Percentiles rank a stretch among this genome's conserved stretches.
These are phyloP conservation scores for Enoplosus armatus DNA, from an alignment of 2,797 vertebrate genomes.

Conservation along the genomic window DNA sequence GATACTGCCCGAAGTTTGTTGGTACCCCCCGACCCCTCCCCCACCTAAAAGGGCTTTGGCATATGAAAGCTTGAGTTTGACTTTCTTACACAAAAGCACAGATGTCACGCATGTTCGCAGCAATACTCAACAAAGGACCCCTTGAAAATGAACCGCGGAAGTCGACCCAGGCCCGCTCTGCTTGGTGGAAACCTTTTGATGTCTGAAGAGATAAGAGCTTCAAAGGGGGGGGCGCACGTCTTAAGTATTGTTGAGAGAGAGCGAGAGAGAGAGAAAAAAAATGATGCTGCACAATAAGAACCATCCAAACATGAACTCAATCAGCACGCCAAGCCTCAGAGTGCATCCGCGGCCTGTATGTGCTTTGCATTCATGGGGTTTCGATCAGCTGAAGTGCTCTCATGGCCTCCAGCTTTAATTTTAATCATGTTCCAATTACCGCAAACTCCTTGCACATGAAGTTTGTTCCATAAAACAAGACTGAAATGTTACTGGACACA, in stretches of 20 bases:
- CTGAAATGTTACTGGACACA: conserved; percentile 35
- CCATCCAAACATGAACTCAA: conserved; percentile 50
- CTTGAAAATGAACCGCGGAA: conserved; percentile 45
- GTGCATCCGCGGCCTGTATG: conserved; percentile 22
- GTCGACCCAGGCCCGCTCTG: conserved; percentile 26
- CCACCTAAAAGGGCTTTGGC: not conserved
- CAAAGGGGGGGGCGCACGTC: conserved; percentile 45
- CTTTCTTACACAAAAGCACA: conserved; percentile 40
- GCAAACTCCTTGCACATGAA: conserved; percentile 29
- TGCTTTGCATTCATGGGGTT: conserved; percentile 49
- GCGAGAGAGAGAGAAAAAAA: conserved; percentile 32
- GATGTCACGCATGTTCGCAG: conserved; percentile 37
- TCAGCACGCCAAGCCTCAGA: conserved; percentile 9
- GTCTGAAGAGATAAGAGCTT: conserved; percentile 64
- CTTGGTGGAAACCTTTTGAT: conserved; percentile 70
- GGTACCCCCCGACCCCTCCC: not conserved
- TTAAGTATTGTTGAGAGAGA: conserved; percentile 50
- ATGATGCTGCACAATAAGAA: conserved; percentile 30
- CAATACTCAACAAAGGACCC: conserved; percentile 43
- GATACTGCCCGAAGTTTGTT: not conserved
- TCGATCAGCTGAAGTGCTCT: conserved; percentile 56
- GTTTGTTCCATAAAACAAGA: conserved; percentile 46
- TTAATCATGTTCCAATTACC: conserved; percentile 55
- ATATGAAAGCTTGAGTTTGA: conserved; percentile 36
- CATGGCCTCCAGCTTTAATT: conserved; percentile 54